Evolutionary conservation across 1,140 invertebrate genomes (phyloP).

Genomic region (Cepaea nemoralis): DNA sequence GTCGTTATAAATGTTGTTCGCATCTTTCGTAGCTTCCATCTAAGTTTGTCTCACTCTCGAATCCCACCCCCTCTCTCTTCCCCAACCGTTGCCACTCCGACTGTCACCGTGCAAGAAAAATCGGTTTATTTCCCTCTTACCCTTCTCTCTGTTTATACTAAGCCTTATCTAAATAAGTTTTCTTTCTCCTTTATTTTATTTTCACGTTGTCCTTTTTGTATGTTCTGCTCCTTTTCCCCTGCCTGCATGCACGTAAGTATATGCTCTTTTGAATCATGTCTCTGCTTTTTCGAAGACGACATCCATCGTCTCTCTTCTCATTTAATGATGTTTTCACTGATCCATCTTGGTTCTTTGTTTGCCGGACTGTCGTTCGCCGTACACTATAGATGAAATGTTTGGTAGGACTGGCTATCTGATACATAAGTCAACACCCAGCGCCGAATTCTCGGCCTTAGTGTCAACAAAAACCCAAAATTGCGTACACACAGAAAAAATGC

Average conservation of each 20-base stretch:
- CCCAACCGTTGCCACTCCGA: no score
- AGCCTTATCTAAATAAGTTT: background rate
- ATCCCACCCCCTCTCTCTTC: no score
- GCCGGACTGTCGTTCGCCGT: constrained; percentile 5
- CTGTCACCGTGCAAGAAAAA: no score
- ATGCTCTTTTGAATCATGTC: constrained; percentile 14
- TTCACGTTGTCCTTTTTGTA: background rate
- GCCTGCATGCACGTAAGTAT: constrained; percentile 16
- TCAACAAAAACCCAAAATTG: constrained; percentile 16
- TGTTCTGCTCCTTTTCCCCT: background rate
- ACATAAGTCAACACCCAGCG: constrained; percentile 34
- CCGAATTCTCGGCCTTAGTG: constrained; percentile 3
- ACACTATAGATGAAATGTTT: constrained; percentile 32
- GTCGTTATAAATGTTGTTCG: no score
- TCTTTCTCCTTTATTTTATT: background rate
- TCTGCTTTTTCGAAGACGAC: constrained; percentile 4
- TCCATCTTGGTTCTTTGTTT: constrained; percentile 25
- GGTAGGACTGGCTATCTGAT: constrained; percentile 27
- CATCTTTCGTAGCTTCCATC: no score
- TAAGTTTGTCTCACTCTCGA: no score
- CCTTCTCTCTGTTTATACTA: background rate
- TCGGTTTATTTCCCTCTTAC: background rate
- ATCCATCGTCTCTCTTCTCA: constrained; percentile 9
- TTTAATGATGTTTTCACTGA: constrained; percentile 36
- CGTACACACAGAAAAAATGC: background rate